A percentile compares a stretch with the other conserved stretches of the same genome.
These are phyloP conservation scores for Notechis scutatus DNA, from an alignment of 2,113 vertebrate species.

Conservation along the genomic window DNA sequence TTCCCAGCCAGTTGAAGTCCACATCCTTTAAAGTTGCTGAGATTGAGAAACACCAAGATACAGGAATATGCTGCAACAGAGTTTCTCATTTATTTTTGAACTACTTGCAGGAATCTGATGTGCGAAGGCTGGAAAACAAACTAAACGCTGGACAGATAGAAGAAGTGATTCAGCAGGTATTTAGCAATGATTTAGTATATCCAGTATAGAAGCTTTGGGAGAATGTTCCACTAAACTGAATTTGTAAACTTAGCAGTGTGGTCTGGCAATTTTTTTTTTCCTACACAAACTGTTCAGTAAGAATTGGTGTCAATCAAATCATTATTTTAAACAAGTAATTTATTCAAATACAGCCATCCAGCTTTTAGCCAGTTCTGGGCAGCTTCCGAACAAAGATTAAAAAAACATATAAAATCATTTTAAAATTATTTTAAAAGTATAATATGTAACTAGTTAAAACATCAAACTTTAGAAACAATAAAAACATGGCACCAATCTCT, in stretches of 20 bases:
- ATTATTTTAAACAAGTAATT: not conserved
- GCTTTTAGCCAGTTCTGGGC: not conserved
- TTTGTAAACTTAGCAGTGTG: not conserved
- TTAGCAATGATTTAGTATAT: not conserved
- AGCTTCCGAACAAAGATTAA: not conserved
- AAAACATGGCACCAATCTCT: not conserved
- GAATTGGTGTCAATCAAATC: not conserved
- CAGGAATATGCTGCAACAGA: not conserved
- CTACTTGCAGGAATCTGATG: constrained; percentile 77
- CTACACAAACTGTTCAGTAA: not conserved
- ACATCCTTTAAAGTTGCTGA: not conserved
- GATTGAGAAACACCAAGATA: not conserved
- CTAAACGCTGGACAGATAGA: constrained; percentile 89
- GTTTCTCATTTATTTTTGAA: constrained; percentile 38
- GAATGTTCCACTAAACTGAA: not conserved
- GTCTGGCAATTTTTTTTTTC: not conserved
- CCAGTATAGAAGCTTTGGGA: not conserved
- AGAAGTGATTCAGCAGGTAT: constrained; percentile 92
- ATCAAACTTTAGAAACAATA: not conserved
- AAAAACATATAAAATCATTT: not conserved
- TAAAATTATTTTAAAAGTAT: not conserved
- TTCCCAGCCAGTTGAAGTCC: not conserved
- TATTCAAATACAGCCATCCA: not conserved
- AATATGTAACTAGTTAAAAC: not conserved
- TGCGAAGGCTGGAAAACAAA: constrained; percentile 82